Percentiles rank a stretch among this genome's conserved stretches.
These are phyloP conservation scores for Aphidius gifuensis DNA, from an alignment of 1,140 invertebrate genomes.

Conservation along the genomic window DNA sequence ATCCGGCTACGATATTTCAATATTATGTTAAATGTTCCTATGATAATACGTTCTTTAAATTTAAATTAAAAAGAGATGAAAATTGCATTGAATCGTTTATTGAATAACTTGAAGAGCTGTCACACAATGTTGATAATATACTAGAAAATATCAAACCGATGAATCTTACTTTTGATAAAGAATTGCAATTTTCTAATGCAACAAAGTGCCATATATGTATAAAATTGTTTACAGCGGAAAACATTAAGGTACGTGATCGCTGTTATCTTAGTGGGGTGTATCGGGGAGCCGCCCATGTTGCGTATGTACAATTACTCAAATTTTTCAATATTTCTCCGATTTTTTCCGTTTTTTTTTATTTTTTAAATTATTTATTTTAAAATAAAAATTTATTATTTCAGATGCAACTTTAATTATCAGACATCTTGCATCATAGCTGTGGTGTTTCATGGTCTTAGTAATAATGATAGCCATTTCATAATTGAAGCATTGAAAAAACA, in stretches of 20 bases:
- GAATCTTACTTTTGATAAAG: slow-evolving; percentile 12
- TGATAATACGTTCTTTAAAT: too few species aligned
- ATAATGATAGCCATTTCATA: slow-evolving; percentile 29
- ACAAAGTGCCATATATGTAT: slow-evolving; percentile 30
- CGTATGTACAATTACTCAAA: slow-evolving; percentile 42
- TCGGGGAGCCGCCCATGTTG: slow-evolving; percentile 39
- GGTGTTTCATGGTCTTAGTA: slow-evolving; percentile 13
- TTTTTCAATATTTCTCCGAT: slow-evolving; percentile 15
- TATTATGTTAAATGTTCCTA: too few species aligned
- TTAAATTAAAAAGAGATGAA: too few species aligned
- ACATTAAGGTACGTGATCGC: slow-evolving; percentile 37
- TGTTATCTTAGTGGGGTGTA: slow-evolving; percentile 40
- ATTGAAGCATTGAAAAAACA: slow-evolving; percentile 24
- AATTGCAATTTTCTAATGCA: slow-evolving; percentile 6
- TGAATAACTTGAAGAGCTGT: slow-evolving; percentile 26
- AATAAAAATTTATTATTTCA: too few species aligned
- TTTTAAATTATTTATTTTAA: neutral
- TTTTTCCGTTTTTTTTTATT: neutral
- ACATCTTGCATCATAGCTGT: too few species aligned
- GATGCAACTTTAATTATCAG: too few species aligned
- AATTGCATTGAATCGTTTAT: slow-evolving; percentile 37
- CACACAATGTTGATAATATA: slow-evolving; percentile 27
- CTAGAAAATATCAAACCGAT: slow-evolving; percentile 20
- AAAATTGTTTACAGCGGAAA: slow-evolving; percentile 22
- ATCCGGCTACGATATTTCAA: too few species aligned